A percentile compares a stretch with the other conserved stretches of the same genome.
phyloP scores from a whole-genome alignment of 2,797 vertebrate genomes.

The Acridotheres tristis region DNA sequence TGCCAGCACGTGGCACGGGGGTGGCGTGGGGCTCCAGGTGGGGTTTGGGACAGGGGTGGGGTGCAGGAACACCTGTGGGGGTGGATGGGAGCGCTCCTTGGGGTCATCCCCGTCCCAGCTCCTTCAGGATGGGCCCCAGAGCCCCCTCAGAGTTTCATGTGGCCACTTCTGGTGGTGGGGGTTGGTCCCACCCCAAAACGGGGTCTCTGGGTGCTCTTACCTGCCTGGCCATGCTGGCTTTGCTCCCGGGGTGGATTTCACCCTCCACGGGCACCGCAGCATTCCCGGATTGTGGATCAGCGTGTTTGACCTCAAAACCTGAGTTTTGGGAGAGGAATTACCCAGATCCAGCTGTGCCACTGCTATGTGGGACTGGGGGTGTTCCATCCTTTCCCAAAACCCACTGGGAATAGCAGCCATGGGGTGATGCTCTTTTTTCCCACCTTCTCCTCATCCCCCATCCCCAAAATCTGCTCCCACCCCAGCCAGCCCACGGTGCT shows the following conservation, averaged over 20 bases:
- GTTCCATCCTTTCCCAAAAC: background rate
- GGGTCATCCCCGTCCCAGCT: accelerated
- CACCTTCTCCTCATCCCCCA: background rate
- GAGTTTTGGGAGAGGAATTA: background rate
- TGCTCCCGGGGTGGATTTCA: accelerated
- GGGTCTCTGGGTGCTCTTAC: accelerated
- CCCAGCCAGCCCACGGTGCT: background rate
- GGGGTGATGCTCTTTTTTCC: background rate
- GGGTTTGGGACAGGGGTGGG: background rate
- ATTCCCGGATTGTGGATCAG: accelerated
- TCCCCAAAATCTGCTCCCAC: background rate
- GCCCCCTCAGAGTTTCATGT: accelerated
- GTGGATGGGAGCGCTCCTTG: accelerated
- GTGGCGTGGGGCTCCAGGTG: background rate
- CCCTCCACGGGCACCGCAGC: accelerated
- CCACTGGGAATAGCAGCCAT: accelerated
- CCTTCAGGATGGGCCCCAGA: background rate
- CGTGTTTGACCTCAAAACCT: accelerated
- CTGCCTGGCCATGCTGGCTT: background rate
- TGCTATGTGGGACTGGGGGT: accelerated
- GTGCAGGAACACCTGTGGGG: background rate
- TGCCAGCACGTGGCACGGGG: background rate
- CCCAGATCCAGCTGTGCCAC: background rate
- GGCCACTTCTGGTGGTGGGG: accelerated
- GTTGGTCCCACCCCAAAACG: accelerated